These are phyloP conservation scores for Halcyon leucocephala DNA, from an alignment of 2,797 vertebrate species.

Conservation along the genomic window DNA sequence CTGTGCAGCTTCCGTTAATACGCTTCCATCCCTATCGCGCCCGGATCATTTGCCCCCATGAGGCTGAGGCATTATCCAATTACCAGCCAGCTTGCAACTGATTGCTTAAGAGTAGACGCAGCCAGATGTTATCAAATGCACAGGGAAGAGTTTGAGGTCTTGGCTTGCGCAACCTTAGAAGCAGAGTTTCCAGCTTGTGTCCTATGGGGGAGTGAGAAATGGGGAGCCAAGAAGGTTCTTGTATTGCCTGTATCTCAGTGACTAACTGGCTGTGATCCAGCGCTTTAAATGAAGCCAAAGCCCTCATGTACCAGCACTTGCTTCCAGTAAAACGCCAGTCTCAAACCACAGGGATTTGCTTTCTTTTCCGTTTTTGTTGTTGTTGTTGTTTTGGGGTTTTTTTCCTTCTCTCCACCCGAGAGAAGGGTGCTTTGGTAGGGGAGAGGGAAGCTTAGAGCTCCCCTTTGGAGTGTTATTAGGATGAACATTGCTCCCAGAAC, in stretches of 20 bases:
- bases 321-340: background rate
- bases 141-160: background rate
- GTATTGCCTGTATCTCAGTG: background rate
- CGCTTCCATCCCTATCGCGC: constrained; percentile 5
- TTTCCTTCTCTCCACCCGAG: background rate
- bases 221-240: background rate
- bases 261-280: background rate
- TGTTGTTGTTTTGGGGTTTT: background rate
- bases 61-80: constrained; percentile 35
- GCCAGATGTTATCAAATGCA: constrained; percentile 35
- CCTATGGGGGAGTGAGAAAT: constrained; percentile 32
- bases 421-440: background rate
- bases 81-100: background rate
- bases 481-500: background rate
- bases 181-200: constrained; percentile 3
- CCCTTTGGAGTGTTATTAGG: background rate
- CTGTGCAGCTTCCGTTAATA: constrained; percentile 46
- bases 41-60: background rate
- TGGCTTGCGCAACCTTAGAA: constrained; percentile 23
- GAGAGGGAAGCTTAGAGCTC: background rate
- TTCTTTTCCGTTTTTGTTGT: background rate
- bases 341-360: accelerated
- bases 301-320: accelerated
- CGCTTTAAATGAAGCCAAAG: background rate
- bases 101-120: constrained; percentile 17